Evolutionary conservation across 2,888 invertebrate species (phyloP), one percentile per base, ranked within the genome.

Genomic region (Gisinianus flammeolus): DNA sequence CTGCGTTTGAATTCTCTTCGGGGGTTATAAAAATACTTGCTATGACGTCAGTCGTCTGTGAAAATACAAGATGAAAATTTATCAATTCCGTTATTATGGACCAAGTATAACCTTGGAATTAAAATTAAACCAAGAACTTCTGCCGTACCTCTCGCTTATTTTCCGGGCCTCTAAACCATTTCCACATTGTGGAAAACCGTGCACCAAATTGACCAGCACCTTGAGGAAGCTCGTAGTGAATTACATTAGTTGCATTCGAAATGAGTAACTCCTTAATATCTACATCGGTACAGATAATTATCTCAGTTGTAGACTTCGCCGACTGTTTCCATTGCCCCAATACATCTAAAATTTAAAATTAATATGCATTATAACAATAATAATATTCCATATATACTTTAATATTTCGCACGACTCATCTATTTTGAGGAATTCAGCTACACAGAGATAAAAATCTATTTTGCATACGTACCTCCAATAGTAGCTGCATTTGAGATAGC

Each of bases 201-300:
- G 5, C 28, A 33, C 28, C 58, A 72, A 62, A 62, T 31, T 5
- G 2, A 56, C 1, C 28, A 35, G 28, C 1, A 24, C 24, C 64
- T n/a, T 16, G 0, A 0, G 77, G 74, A 16, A 77, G 28, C 8
- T 79, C 77, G 31, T 31, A 79, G 35, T 79, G 69, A 31, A 79
- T 75, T 6, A 79, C 16, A 24, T 74, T 52, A 5, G 71, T 74
- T 1, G 70, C 74, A 64, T 79, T 24, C 0, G 62, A 24, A 24
- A 79, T 71, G 26, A 16, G 24, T 3, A 79, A 58, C 33, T 77
- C 71, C 24, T 54, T 68, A 12, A 79, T 44, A 30, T 66, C 69
- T 8, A 2, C 64, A 67, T 79, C 77, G 22, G 77, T 76, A 22
- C 73, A 44, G n/a, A 74, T 71, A 66, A 77, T 64, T 10, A 79